These are phyloP conservation scores for Epizoanthus ramosus DNA, from an alignment of 92 coral and sea anemone species.

Conservation along the genomic window DNA sequence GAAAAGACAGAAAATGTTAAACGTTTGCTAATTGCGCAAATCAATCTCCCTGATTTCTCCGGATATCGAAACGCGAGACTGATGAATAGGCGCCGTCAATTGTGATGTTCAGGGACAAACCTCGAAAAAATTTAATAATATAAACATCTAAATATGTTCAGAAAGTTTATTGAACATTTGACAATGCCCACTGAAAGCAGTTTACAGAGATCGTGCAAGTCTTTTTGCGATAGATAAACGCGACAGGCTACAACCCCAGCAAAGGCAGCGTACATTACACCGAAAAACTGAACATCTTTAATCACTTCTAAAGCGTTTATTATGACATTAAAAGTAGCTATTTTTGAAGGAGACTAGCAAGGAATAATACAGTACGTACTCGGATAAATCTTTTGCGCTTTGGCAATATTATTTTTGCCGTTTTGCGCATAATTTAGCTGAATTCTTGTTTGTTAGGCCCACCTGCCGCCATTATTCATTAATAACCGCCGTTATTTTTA, in stretches of 20 bases:
- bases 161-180: not conserved
- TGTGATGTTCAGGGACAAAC: not conserved
- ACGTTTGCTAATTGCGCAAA: conserved; percentile 26
- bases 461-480: not conserved
- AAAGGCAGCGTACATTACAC: not conserved
- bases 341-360: not conserved
- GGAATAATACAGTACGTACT: not conserved
- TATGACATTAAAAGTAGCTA: not conserved
- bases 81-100: not conserved
- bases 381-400: not conserved
- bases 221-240: not conserved
- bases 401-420: not conserved
- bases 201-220: not conserved
- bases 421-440: conserved; percentile 1
- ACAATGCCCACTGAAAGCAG: no score
- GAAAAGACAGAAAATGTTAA: conserved; percentile 12
- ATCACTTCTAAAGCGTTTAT: not conserved
- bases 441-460: not conserved
- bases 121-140: not conserved
- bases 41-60: conserved; percentile 12
- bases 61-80: conserved; percentile 4
- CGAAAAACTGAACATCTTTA: not conserved
- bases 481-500: not conserved
- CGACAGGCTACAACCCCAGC: not conserved
- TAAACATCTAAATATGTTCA: conserved; percentile 2